Conservation (phyloP, 2,888 invertebrate genomes). For the Pyrocoelia pectoralis region DNA sequence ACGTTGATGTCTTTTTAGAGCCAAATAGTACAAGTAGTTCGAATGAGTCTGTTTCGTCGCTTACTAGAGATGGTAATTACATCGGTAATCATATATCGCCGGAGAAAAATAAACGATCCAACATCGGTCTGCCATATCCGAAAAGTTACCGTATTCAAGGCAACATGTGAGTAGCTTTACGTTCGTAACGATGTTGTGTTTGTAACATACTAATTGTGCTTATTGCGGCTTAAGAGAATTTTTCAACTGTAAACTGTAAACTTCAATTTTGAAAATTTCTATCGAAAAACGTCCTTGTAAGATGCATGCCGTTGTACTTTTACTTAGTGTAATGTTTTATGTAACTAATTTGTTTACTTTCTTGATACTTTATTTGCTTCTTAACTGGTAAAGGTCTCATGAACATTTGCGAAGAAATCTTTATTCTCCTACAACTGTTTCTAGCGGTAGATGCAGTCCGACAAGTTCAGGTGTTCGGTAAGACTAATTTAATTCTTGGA, state of each 20-base stretch:
- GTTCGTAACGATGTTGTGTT: background rate
- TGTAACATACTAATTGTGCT: background rate
- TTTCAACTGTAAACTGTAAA: too few relatives aligned
- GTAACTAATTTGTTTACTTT: conserved; percentile 11
- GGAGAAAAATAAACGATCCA: conserved; percentile 67
- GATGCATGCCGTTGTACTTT: background rate
- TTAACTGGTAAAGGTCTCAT: conserved; percentile 33
- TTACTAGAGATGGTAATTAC: conserved; percentile 61
- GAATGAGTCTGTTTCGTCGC: conserved; percentile 82
- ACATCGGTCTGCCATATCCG: conserved; percentile 60
- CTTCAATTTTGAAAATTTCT: too few relatives aligned
- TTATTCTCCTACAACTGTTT: conserved; percentile 52
- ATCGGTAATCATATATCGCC: conserved; percentile 55
- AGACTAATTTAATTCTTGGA: conserved; percentile 30
- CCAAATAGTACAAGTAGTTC: conserved; percentile 76
- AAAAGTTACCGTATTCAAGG: conserved; percentile 61
- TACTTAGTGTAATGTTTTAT: background rate
- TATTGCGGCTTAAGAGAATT: background rate
- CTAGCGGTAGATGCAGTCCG: conserved; percentile 55
- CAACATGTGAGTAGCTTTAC: conserved; percentile 61
- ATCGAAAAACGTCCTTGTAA: background rate
- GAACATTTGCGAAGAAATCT: conserved; percentile 50
- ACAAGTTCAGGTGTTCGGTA: conserved; percentile 48
- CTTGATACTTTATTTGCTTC: conserved; percentile 23
- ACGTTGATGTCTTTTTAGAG: conserved; percentile 41